phyloP scores from a whole-genome alignment of 2,888 invertebrate species.

The Mantis religiosa region DNA sequence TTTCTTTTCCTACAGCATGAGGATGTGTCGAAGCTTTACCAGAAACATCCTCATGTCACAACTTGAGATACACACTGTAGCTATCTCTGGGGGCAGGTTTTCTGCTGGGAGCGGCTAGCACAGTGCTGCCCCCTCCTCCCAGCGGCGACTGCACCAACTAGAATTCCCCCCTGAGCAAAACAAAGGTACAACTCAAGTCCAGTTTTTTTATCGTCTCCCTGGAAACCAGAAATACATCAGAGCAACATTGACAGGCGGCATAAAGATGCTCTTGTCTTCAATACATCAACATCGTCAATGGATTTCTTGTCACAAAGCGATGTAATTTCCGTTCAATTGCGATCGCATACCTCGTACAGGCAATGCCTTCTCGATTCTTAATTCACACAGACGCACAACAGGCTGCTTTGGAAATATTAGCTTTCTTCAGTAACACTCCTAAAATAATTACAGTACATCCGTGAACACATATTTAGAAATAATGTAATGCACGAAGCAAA shows the following conservation, averaged over 20 bases:
- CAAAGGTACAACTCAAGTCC: not conserved
- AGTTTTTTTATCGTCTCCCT: not conserved
- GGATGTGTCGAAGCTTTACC: not conserved
- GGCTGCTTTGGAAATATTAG: no score
- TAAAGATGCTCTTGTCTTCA: not conserved
- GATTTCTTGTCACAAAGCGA: constrained; percentile 5
- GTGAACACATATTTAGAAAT: no score
- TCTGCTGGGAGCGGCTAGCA: not conserved
- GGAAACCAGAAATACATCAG: not conserved
- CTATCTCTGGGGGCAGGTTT: not conserved
- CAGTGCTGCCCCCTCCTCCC: not conserved
- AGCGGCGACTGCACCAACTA: not conserved
- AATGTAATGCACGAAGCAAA: no score
- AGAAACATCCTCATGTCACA: not conserved
- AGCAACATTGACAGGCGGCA: constrained; percentile 5
- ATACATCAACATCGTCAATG: constrained; percentile 6
- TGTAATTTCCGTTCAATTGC: not conserved
- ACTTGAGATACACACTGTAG: not conserved
- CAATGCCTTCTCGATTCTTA: no score
- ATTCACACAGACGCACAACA: no score
- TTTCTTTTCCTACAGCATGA: no score
- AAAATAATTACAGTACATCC: no score
- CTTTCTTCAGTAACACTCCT: no score
- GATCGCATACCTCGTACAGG: not conserved
- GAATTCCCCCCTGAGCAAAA: not conserved